Evolutionary conservation across 2,113 vertebrate species (phyloP), one percentile per base, ranked within the genome.

Genomic region (Alligator mississippiensis): DNA sequence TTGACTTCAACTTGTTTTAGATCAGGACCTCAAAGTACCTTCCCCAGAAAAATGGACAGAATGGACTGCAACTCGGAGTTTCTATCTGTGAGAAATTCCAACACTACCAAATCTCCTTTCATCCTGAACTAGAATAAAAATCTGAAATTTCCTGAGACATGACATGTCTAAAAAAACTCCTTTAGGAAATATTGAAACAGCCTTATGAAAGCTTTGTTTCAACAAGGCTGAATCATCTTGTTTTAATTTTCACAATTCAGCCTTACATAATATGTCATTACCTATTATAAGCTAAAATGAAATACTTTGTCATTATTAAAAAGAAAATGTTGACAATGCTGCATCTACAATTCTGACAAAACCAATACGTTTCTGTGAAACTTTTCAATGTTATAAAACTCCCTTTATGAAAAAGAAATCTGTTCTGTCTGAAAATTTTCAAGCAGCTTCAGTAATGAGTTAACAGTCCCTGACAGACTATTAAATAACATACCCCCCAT

Each of bases 31-130:
- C 3, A 0, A 14, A 21, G 34, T 3, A 2, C 24, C 77, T 34
- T 34, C 15, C 12, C 55, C 14, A 15, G 12, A 11, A 4, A 3
- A 34, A 5, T 3, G 4, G 24, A 38, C 17, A 74, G 34, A 3
- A 77, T 54, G 17, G 60, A 64, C 11, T 13, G 62, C 27, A 87
- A 18, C 19, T 28, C 0, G 27, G n/a, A 77, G 47, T 4, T 14
- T 15, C 38, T 1, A 0, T 10, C 18, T 2, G n/a, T 34, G 60
- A 0, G 0, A 59, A 21, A n/a, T 2, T 57, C 15, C 60, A 58
- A 60, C 21, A 30, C 64, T 25, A 11, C 68, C 30, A 57, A 80
- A 5, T 22, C 11, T 22, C 59, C 60, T 30, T 59, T 78, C 2
- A 15, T 7, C 60, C 25, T 8, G 21, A 58, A 27, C 0, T 2